Base-by-base conservation (phyloP, 2,113 vertebrate genomes). In the Pedionomus torquatus region DNA sequence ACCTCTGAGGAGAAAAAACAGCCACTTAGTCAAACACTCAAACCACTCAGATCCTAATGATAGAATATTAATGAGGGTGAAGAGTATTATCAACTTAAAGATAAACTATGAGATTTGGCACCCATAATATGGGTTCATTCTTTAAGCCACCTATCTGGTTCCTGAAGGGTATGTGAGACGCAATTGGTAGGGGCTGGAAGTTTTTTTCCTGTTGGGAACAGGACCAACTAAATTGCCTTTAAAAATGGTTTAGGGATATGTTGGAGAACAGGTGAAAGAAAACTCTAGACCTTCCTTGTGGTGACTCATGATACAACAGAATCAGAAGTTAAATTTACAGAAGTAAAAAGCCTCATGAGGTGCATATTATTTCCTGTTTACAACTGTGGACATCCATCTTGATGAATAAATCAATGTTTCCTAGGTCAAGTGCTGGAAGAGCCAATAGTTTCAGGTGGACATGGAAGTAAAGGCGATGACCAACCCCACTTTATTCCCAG, bases 41-140 rank as follows among this genome's bases (percentile, higher is more conserved):
- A 97, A 91, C 80, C 89, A 94, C 94, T 97, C 81, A 96, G 75
- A 92, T 85, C 89, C 84, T 96, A 95, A 96, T 90, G 94, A 97
- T 72, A 95, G 97, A 97, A 97, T 94, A 96, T 90, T 95, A 95
- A 97, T 95, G 95, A 97, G 90, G 41, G 31, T 97, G 95, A 95
- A 94, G 88, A 88, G 84, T 94, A 93, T 94, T 97, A 97, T 95
- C 84, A 86, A 61, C 83, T 85, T 96, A 97, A 92, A 96, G 95
- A 96, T 78, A 96, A 97, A 96, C 83, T 54, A 65, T 66, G 76
- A 95, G 81, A 82, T 91, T 58, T 95, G 86, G 89, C 93, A 91
- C 60, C 43, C 55, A 4, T 75, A 93, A 81, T 31, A 60, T 17
- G 23, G 52, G 26, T 41, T 95, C 66, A 71, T 28, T 91, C 63